Percentiles rank a stretch among this genome's conserved stretches.
Evolutionary conservation across 1,140 invertebrate genomes (phyloP).

Genomic region (Patella vulgata): DNA sequence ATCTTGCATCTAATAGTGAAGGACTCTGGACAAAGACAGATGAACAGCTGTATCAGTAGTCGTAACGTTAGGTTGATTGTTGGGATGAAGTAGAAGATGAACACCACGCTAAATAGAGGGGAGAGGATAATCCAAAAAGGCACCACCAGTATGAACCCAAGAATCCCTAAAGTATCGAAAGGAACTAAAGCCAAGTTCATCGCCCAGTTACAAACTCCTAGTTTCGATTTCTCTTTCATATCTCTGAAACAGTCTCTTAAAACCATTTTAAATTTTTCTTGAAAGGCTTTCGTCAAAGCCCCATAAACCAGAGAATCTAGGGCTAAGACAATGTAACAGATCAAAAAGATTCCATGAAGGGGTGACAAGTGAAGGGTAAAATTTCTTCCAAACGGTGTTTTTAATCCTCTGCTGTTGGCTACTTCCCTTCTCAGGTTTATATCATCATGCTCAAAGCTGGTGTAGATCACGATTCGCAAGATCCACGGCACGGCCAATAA

Average conservation of each 20-base stretch:
- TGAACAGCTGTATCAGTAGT: slow-evolving; percentile 34
- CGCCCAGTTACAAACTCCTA: slow-evolving; percentile 14
- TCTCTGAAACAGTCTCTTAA: slow-evolving; percentile 42
- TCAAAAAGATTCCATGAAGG: slow-evolving; percentile 39
- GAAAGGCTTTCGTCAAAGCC: slow-evolving; percentile 24
- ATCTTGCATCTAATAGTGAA: neutral
- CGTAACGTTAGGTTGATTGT: slow-evolving; percentile 31
- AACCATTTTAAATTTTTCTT: slow-evolving; percentile 35
- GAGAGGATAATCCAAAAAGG: slow-evolving; percentile 33
- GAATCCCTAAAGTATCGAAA: slow-evolving; percentile 34
- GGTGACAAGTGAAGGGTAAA: slow-evolving; percentile 36
- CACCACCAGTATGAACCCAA: slow-evolving; percentile 32
- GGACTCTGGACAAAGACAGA: slow-evolving; percentile 35
- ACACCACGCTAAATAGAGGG: slow-evolving; percentile 36
- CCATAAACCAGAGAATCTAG: slow-evolving; percentile 37
- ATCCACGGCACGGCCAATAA: slow-evolving; percentile 36
- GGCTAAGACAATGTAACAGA: slow-evolving; percentile 36
- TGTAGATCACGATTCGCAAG: slow-evolving; percentile 32
- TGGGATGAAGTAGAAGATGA: slow-evolving; percentile 38
- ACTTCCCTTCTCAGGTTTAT: neutral
- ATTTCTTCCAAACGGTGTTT: slow-evolving; percentile 26
- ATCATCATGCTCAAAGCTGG: slow-evolving; percentile 13
- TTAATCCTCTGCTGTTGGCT: slow-evolving; percentile 12
- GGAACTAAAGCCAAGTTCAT: slow-evolving; percentile 12
- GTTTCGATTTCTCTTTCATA: slow-evolving; percentile 39